phyloP scores from a whole-genome alignment of 2,797 vertebrate species.

The Tokudaia muenninki region DNA sequence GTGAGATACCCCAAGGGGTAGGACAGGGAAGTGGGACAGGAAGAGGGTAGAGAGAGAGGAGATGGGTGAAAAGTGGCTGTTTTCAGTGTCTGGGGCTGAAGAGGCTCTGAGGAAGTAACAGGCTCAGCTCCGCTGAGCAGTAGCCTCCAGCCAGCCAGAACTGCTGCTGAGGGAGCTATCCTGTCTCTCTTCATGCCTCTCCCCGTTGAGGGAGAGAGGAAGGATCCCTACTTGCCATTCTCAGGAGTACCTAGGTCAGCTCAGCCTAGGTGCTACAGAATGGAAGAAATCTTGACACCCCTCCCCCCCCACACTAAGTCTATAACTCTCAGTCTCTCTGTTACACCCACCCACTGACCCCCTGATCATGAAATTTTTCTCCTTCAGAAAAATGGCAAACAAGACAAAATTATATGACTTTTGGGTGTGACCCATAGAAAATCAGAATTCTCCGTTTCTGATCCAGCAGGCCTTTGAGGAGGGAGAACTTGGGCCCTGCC shows the following conservation, averaged over 20 bases:
- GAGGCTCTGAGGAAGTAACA: background rate
- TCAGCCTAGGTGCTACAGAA: background rate
- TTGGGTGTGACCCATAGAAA: background rate
- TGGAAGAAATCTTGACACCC: background rate
- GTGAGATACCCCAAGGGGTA: background rate
- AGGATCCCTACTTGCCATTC: too few species aligned
- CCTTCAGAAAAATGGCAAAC: background rate
- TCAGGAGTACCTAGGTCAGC: background rate
- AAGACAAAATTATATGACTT: background rate
- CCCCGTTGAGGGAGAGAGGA: background rate
- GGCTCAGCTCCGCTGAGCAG: background rate
- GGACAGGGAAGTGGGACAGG: background rate
- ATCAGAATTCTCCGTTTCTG: background rate
- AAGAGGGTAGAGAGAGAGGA: background rate
- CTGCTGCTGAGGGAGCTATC: background rate
- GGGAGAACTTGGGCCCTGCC: background rate
- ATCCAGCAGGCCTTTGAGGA: background rate
- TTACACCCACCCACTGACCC: background rate
- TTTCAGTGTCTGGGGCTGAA: background rate
- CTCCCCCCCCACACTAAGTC: too few species aligned
- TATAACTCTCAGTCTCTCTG: background rate
- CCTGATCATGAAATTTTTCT: background rate
- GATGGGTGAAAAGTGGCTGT: background rate
- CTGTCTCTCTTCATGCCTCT: background rate
- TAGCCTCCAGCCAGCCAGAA: background rate